Conservation (phyloP, 2,113 vertebrate genomes). For the Oophaga pumilio region DNA sequence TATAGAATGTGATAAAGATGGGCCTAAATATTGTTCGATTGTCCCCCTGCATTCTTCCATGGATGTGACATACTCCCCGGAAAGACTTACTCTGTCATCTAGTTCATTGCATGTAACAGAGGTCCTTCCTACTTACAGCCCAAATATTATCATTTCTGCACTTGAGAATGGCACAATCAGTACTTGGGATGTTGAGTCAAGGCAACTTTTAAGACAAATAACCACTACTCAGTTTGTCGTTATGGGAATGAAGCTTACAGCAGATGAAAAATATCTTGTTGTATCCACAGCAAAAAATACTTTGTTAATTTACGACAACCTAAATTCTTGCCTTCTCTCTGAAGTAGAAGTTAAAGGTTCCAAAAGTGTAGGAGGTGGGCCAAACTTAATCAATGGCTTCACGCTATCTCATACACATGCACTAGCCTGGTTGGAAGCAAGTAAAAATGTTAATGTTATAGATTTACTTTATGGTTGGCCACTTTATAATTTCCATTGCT, state of each 20-base stretch:
- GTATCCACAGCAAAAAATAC: conserved; percentile 98
- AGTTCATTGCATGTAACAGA: conserved; percentile 96
- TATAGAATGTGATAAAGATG: conserved; percentile 96
- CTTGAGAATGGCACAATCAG: conserved; percentile 96
- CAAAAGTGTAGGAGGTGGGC: conserved; percentile 83
- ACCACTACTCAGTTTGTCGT: conserved; percentile 92
- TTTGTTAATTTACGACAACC: conserved; percentile 92
- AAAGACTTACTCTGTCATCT: conserved; percentile 88
- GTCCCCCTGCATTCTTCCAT: conserved; percentile 96
- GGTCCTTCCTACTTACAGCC: conserved; percentile 89
- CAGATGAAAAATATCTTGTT: conserved; percentile 93
- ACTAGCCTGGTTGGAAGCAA: conserved; percentile 96
- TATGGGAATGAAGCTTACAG: conserved; percentile 88
- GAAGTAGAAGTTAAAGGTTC: conserved; percentile 97
- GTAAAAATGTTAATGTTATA: conserved; percentile 95
- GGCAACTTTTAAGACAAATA: conserved; percentile 90
- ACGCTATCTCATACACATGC: conserved; percentile 92
- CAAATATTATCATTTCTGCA: conserved; percentile 90
- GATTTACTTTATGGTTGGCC: conserved; percentile 96
- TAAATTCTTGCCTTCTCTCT: conserved; percentile 94
- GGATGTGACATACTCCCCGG: conserved; percentile 95
- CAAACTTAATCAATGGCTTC: conserved; percentile 94
- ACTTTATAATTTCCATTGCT: conserved; percentile 97
- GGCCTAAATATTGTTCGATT: conserved; percentile 97
- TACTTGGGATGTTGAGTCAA: conserved; percentile 95